Base-by-base conservation (phyloP, 2,888 invertebrate genomes). In the Agrenia bidenticulata region DNA sequence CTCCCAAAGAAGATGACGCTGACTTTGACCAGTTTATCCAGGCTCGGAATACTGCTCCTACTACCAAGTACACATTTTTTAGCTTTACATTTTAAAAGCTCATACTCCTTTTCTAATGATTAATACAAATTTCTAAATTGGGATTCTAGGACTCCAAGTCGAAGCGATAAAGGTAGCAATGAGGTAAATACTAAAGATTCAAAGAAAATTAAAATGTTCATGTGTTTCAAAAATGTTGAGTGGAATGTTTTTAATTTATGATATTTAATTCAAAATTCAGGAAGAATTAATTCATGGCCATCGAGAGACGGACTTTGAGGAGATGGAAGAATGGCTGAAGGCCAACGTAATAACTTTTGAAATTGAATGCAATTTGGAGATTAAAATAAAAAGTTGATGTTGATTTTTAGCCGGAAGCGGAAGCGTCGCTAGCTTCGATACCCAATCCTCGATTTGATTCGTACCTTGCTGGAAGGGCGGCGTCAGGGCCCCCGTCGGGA, bases 251-350 rank as follows among this genome's bases (percentile, higher is more conserved):
- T 53, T 7, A n/a, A 19, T 49, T 11, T 7, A 21, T 53, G 24
- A 21, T 53, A 24, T 54, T 54, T 23, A 32, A 32, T 32, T 32
- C 11, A n/a, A n/a, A n/a, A n/a, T 32, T 11, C 26, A 54, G 54
- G 54, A 54, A 54, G 27, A 54, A 54, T n/a, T 54, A 54, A 54
- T 54, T 26, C 26, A 54, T 9, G 54, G 54, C 5, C 54, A 54
- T 54, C 24, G 54, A 54, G 54, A 54, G 27, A 54, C 54, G 5
- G 54, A 54, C 27, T 54, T 54, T 32, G 54, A 54, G 27, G 54
- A 54, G 17, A 54, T 54, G 54, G 54, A 54, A 54, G 54, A 11
- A 27, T 54, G 54, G 54, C 26, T 54, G 2, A 54, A 27, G 26
- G 54, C 54, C 2, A 54, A 54, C 27, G 54, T 54, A 45, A 45